Evolutionary conservation across 2,888 invertebrate species (phyloP).

Genomic region (Deroplatys truncata): DNA sequence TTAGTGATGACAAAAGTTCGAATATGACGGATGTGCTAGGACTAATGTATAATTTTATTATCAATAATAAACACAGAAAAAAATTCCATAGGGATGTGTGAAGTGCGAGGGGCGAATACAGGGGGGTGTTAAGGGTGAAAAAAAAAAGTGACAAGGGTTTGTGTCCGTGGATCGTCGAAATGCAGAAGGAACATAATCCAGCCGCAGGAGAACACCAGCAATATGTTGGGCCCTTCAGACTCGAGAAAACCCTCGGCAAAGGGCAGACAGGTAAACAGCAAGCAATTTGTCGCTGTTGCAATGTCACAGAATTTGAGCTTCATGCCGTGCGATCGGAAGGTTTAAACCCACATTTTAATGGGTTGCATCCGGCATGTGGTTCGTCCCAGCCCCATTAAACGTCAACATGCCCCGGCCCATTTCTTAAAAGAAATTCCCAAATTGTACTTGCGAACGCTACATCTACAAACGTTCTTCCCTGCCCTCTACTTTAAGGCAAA

Average conservation of each 20-base stretch:
- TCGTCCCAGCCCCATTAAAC: neutral
- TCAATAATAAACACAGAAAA: neutral
- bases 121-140: neutral
- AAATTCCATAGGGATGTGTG: neutral
- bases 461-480: too few relatives aligned
- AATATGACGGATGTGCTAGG: slow-evolving; percentile 12
- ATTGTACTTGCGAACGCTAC: neutral
- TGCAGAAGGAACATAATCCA: slow-evolving; percentile 37
- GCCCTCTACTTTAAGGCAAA: neutral
- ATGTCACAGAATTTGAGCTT: neutral
- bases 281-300: neutral
- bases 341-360: neutral
- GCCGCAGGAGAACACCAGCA: slow-evolving; percentile 63
- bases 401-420: neutral
- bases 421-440: neutral
- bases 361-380: neutral
- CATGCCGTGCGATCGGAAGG: neutral
- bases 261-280: slow-evolving; percentile 92
- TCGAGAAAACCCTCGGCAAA: slow-evolving; percentile 98
- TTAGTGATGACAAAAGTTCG: neutral
- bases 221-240: slow-evolving; percentile 97
- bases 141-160: neutral
- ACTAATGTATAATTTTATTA: slow-evolving; percentile 1
- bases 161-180: slow-evolving; percentile 18
- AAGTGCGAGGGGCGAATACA: neutral